Base-by-base conservation (phyloP, 2,888 invertebrate species). In the Eumerus sabulonum region DNA sequence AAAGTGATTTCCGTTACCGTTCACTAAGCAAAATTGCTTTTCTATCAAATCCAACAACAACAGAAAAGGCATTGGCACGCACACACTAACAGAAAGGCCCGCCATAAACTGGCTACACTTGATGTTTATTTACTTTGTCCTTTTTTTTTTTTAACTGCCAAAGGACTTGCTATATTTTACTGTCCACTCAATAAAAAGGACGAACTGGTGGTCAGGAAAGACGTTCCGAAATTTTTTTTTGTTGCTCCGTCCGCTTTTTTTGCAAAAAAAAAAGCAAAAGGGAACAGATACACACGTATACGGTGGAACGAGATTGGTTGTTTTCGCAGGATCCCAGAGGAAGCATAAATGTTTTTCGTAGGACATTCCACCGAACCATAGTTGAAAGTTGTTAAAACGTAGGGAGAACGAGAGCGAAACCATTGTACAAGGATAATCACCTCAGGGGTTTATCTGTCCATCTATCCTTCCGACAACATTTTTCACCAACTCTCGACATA, bases 11-110 rank as follows among this genome's bases (percentile, higher is more conserved):
- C 74, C 74, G 63, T 68, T 79, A 60, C 63, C 59, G 60, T 74
- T 70, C 68, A 45, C 64, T 19, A 70, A 63, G 54, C 63, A 70
- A 64, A 79, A 70, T 74, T 64, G 79, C 74, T 74, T 79, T 79
- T 74, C 47, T 79, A 79, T 79, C 74, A 74, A 79, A 74, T 79
- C 79, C 44, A 68, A 74, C 68, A 68, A 74, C n/a, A n/a, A n/a
- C n/a, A n/a, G n/a, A n/a, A 71, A 60, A 64, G 63, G 51, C 74
- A 64, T 18, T 27, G 27, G 18, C 56, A 38, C 14, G 19, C 11
- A 11, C 9, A 27, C 45, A 19, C 38, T 13, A 35, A 17, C 36
- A 44, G n/a, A n/a, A n/a, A n/a, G n/a, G 7, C 27, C 3, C 27
- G 7, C 27, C 7, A 27, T 27, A 27, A 27, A 27, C 27, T 35